A percentile compares a stretch with the other conserved stretches of the same genome.
These are phyloP conservation scores for Zaprionus ornatus DNA, from an alignment of 1,140 invertebrate genomes.

Conservation along the genomic window DNA sequence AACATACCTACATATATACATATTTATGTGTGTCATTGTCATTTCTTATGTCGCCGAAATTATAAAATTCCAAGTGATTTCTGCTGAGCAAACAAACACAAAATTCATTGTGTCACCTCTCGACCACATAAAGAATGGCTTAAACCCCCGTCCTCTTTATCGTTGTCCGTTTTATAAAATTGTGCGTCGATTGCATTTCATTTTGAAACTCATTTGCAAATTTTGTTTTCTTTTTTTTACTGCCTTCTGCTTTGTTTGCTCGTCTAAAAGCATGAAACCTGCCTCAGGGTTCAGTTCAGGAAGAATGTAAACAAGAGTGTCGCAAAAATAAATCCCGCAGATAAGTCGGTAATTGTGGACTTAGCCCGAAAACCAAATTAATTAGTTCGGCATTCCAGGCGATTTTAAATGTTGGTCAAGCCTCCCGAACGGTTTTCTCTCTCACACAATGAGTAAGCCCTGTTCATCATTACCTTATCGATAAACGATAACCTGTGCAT, in stretches of 20 bases:
- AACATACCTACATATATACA: neutral
- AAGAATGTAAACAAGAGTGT: slow-evolving; percentile 59
- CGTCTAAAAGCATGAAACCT: slow-evolving; percentile 22
- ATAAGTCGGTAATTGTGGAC: neutral
- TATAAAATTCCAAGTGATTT: slow-evolving; percentile 50
- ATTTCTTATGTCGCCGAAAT: slow-evolving; percentile 29
- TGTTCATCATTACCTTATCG: neutral
- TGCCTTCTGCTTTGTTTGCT: slow-evolving; percentile 19
- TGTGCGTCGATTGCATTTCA: slow-evolving; percentile 66
- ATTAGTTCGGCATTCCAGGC: slow-evolving; percentile 55
- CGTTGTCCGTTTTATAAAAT: slow-evolving; percentile 41
- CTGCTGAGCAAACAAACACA: slow-evolving; percentile 72
- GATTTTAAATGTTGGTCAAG: slow-evolving; percentile 55
- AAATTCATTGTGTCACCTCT: slow-evolving; percentile 72
- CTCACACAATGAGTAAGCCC: neutral
- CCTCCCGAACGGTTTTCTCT: neutral
- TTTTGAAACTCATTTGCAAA: too few species aligned
- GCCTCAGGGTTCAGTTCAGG: slow-evolving; percentile 18
- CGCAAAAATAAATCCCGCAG: slow-evolving; percentile 54
- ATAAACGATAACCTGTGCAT: neutral
- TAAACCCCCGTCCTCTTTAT: slow-evolving; percentile 26
- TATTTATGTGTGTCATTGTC: slow-evolving; percentile 63
- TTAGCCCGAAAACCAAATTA: slow-evolving; percentile 43
- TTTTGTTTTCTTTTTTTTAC: neutral
- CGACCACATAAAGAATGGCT: neutral